phyloP scores from a whole-genome alignment of 1,140 invertebrate species.

The Penaeus chinensis region DNA sequence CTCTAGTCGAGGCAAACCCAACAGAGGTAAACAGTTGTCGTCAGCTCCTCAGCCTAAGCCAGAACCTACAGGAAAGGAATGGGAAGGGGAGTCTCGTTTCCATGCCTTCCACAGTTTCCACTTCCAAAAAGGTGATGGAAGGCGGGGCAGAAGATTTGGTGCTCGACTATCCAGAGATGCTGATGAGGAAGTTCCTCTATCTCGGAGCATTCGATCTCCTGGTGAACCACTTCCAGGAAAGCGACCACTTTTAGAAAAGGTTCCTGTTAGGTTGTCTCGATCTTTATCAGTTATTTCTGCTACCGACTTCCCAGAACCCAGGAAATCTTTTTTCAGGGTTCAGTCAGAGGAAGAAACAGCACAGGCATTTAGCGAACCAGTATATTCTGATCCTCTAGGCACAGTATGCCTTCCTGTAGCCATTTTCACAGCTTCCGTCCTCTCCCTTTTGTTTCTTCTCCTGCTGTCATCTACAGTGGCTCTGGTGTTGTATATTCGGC shows the following conservation, averaged over 20 bases:
- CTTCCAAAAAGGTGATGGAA: conserved; percentile 63
- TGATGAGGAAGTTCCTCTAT: neutral
- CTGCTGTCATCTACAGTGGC: conserved; percentile 47
- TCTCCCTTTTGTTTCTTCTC: conserved; percentile 45
- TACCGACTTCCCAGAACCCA: conserved; percentile 27
- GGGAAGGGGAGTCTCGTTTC: conserved; percentile 63
- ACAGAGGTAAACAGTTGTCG: conserved; percentile 48
- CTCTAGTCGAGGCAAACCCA: conserved; percentile 29
- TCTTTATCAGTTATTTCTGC: conserved; percentile 54
- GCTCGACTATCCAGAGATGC: conserved; percentile 24
- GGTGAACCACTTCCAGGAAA: neutral
- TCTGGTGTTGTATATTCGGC: conserved; percentile 41
- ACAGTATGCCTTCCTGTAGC: conserved; percentile 48
- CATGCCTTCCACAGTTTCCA: conserved; percentile 65
- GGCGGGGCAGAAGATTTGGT: conserved; percentile 55
- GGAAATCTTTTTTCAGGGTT: neutral
- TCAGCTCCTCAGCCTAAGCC: conserved; percentile 46
- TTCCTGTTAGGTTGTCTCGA: conserved; percentile 55
- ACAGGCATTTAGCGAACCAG: conserved; percentile 25
- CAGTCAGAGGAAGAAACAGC: neutral
- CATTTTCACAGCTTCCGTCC: conserved; percentile 32
- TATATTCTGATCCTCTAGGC: conserved; percentile 36
- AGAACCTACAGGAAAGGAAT: conserved; percentile 61
- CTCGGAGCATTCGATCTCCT: conserved; percentile 7
- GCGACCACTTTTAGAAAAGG: conserved; percentile 38